Conservation (phyloP, 1,140 invertebrate species). For the Phortica variegata region DNA sequence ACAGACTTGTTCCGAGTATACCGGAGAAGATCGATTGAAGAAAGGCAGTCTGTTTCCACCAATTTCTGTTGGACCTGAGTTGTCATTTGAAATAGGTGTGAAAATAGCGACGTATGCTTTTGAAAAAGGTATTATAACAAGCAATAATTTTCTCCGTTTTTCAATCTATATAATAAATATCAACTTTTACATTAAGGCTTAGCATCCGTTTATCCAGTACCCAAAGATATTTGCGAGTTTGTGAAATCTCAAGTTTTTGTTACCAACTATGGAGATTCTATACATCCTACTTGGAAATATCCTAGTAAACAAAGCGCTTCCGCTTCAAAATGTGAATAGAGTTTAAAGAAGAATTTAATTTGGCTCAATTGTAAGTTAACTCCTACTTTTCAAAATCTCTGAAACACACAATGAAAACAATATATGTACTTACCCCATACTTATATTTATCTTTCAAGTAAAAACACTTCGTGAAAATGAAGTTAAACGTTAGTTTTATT, state of each 20-base stretch:
- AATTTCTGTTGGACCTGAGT: constrained; percentile 76
- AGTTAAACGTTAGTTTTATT: too few relatives aligned
- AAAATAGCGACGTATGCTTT: constrained; percentile 86
- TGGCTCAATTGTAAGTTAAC: too few relatives aligned
- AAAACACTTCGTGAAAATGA: too few relatives aligned
- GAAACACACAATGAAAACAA: too few relatives aligned
- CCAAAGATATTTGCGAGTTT: constrained; percentile 69
- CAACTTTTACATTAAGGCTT: constrained; percentile 61
- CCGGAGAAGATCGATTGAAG: constrained; percentile 74
- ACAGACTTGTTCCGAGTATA: constrained; percentile 74
- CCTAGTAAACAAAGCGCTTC: too few relatives aligned
- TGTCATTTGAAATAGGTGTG: constrained; percentile 83
- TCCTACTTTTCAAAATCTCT: too few relatives aligned
- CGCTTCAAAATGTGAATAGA: too few relatives aligned
- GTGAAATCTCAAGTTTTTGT: constrained; percentile 77
- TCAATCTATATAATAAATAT: background rate
- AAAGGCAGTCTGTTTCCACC: constrained; percentile 90
- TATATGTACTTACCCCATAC: too few relatives aligned
- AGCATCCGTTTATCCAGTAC: constrained; percentile 74
- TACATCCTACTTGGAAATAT: constrained; percentile 53
- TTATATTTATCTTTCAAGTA: too few relatives aligned
- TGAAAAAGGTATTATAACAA: constrained; percentile 65
- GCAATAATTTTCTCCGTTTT: background rate
- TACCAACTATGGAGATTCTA: constrained; percentile 66
- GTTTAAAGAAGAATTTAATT: too few relatives aligned